phyloP scores from a whole-genome alignment of 92 coral and sea anemone species.

The Siderastrea siderea region DNA sequence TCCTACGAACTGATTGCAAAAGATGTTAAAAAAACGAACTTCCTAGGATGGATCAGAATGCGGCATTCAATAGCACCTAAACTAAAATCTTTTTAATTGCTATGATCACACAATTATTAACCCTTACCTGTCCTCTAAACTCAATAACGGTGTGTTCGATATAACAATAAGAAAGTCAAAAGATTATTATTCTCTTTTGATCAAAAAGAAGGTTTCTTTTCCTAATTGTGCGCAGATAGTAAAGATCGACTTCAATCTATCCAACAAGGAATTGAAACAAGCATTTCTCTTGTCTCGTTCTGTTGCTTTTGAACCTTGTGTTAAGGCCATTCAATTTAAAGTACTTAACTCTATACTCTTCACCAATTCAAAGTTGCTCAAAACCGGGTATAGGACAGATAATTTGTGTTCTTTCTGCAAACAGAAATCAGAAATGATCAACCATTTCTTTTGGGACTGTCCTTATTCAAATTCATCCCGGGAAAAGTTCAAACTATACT shows the following conservation, averaged over 20 bases:
- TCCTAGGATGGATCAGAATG: slow-evolving; percentile 13
- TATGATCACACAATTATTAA: background rate
- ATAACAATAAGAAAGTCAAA: background rate
- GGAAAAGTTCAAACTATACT: background rate
- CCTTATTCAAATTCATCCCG: background rate
- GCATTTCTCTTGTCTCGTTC: background rate
- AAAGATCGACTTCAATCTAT: slow-evolving; percentile 4
- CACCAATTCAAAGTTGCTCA: background rate
- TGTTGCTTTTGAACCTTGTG: background rate
- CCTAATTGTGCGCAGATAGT: background rate
- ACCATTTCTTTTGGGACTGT: background rate
- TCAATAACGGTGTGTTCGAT: background rate
- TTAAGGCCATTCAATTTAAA: background rate
- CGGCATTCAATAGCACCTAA: slow-evolving; percentile 1
- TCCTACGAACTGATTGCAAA: background rate
- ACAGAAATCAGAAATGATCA: background rate
- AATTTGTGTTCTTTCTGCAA: slow-evolving; percentile 2
- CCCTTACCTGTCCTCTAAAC: background rate
- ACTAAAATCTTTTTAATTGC: background rate
- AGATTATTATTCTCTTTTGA: background rate
- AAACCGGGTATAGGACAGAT: background rate
- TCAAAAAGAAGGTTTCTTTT: background rate
- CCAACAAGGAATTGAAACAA: background rate
- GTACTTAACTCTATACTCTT: background rate
- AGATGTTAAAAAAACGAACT: background rate